Evolutionary conservation across 2,888 invertebrate species (phyloP), one percentile per base, ranked within the genome.

Genomic region (Eristalis arbustorum): DNA sequence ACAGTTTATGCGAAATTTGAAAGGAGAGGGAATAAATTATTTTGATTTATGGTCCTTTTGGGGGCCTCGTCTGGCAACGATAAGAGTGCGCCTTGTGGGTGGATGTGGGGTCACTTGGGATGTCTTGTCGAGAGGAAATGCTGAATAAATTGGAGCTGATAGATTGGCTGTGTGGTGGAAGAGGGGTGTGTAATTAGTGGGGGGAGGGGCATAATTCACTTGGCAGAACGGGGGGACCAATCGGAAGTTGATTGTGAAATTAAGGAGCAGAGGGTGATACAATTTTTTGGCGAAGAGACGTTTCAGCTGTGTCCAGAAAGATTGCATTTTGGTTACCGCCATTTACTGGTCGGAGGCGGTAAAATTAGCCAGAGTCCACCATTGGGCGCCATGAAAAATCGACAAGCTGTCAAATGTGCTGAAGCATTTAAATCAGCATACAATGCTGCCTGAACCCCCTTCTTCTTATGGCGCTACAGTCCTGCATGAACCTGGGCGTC

Each of bases 1-100:
- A 31, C 34, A 72, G 67, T 77, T 80, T 73, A 56, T 77, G 77
- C 59, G 25, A 72, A 68, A 42, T 76, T 75, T 37, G 66, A 72
- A 80, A 6, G 66, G 42, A 67, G 71, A n/a, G 28, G 11, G 67
- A 75, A 59, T 84, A 63, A 84, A 79, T 83, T 79, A 75, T 79
- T 84, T 76, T 80, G 37, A 76, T 80, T 76, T 72, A 75, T 25
- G 64, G 59, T 78, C 67, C 25, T 72, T n/a, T 40, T n/a, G 8
- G 14, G 63, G 73, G 57, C 57, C 62, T 23, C 69, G 62, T 28
- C 25, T 69, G 69, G 77, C n/a, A 22, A 37, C 22, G 69, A 77
- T 63, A 22, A 63, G 49, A 69, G 42, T 2, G 25, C 42, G 57
- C 57, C 71, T 69, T 62, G 77, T 71, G 57, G 77, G 77, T 71